Percentiles rank a stretch among this genome's conserved stretches.
These are phyloP conservation scores for Cheilosia pagana DNA, from an alignment of 2,888 invertebrate species.

Conservation along the genomic window DNA sequence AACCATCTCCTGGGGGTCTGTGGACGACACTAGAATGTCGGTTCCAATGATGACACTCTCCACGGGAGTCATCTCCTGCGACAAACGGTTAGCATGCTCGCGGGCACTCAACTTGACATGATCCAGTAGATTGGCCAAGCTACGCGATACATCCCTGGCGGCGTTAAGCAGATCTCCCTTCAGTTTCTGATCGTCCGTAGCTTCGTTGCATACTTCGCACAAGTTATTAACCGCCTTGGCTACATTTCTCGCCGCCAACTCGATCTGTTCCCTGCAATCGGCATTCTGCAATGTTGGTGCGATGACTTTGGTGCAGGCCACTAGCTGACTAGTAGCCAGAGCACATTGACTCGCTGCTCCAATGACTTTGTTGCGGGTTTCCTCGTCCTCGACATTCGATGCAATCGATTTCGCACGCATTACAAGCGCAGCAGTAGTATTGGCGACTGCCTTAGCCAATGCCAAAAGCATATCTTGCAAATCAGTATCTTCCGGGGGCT, in stretches of 20 bases:
- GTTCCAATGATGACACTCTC: constrained; percentile 95
- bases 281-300: constrained; percentile 92
- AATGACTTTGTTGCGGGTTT: constrained; percentile 87
- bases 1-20: constrained; percentile 97
- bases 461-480: constrained; percentile 95
- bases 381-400: constrained; percentile 90
- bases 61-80: constrained; percentile 91
- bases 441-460: constrained; percentile 98
- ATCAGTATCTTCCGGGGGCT: constrained; percentile 92
- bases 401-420: constrained; percentile 98
- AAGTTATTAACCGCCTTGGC: constrained; percentile 95
- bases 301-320: constrained; percentile 97
- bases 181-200: constrained; percentile 87
- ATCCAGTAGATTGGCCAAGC: constrained; percentile 93
- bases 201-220: constrained; percentile 91
- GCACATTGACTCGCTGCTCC: constrained; percentile 98
- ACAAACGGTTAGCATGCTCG: constrained; percentile 86
- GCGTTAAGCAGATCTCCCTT: constrained; percentile 92
- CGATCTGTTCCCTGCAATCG: constrained; percentile 94
- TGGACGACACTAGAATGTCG: constrained; percentile 93
- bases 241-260: constrained; percentile 96
- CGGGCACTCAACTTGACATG: constrained; percentile 92
- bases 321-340: constrained; percentile 97
- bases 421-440: constrained; percentile 98
- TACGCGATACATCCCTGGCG: constrained; percentile 93